Conservation (phyloP, 2,888 invertebrate genomes). For the Agrotis puta region DNA sequence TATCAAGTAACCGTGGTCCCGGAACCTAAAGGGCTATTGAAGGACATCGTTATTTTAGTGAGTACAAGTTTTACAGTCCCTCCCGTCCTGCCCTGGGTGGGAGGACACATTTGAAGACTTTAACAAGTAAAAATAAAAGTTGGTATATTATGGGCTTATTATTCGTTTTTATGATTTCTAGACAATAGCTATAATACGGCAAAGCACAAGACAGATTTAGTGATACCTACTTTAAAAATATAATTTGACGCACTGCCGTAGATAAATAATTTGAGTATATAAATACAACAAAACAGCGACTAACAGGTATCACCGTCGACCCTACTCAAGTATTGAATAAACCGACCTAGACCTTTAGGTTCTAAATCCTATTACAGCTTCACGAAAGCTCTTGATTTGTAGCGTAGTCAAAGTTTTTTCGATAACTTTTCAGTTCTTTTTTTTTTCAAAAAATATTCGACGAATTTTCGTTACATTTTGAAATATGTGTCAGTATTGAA, state of each 20-base stretch:
- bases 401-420: slow-evolving; percentile 20
- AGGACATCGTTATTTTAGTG: no score
- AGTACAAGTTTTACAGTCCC: no score
- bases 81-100: no score
- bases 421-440: slow-evolving; percentile 17
- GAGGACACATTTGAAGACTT: no score
- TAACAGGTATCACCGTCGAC: slow-evolving; percentile 17
- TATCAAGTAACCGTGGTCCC: no score
- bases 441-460: no score
- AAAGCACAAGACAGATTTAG: not conserved
- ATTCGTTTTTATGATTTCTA: not conserved
- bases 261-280: slow-evolving; percentile 2
- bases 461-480: no score
- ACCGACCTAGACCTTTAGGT: slow-evolving; percentile 10
- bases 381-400: slow-evolving; percentile 45
- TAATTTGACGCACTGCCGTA: slow-evolving; percentile 42
- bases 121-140: no score
- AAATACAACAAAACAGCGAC: slow-evolving; percentile 23
- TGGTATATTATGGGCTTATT: no score
- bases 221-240: not conserved
- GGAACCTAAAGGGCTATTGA: no score
- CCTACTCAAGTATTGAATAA: slow-evolving; percentile 47
- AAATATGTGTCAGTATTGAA: no score
- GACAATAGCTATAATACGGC: not conserved
- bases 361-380: slow-evolving; percentile 31